phyloP scores from a whole-genome alignment of 2,113 vertebrate species.

The Platysternon megacephalum region DNA sequence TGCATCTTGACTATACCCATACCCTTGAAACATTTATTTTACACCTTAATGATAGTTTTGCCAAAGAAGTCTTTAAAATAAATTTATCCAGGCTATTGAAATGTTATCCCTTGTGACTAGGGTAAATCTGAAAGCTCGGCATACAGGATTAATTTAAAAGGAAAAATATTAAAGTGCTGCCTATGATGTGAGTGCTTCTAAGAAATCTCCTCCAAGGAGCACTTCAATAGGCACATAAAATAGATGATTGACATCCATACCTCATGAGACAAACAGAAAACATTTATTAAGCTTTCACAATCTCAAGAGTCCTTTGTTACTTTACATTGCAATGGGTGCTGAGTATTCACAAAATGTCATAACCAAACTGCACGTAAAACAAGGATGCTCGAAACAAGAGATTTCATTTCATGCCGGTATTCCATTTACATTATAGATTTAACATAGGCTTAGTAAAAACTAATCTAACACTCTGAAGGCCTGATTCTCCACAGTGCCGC shows the following conservation, averaged over 20 bases:
- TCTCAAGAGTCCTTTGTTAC: conserved; percentile 24
- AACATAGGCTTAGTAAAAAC: not conserved
- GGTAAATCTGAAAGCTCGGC: not conserved
- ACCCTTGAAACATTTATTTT: not conserved
- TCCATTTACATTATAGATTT: not conserved
- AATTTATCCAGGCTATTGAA: conserved; percentile 27
- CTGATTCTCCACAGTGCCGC: not conserved
- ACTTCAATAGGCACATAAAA: conserved; percentile 27
- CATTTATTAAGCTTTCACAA: not conserved
- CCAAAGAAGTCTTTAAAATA: not conserved
- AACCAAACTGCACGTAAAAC: not conserved
- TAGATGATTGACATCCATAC: conserved; percentile 17
- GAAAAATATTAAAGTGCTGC: not conserved
- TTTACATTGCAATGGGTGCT: conserved; percentile 1
- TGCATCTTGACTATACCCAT: not conserved
- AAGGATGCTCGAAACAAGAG: conserved; percentile 1
- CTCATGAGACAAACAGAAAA: not conserved
- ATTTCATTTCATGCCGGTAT: not conserved
- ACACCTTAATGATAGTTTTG: not conserved
- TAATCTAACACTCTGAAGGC: not conserved
- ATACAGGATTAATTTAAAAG: not conserved
- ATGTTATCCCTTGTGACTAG: not conserved
- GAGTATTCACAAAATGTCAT: conserved; percentile 16
- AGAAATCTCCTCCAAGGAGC: not conserved
- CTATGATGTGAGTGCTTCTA: not conserved